Evolutionary conservation across 2,113 vertebrate species (phyloP).

Genomic region (Coreoperca whiteheadi): DNA sequence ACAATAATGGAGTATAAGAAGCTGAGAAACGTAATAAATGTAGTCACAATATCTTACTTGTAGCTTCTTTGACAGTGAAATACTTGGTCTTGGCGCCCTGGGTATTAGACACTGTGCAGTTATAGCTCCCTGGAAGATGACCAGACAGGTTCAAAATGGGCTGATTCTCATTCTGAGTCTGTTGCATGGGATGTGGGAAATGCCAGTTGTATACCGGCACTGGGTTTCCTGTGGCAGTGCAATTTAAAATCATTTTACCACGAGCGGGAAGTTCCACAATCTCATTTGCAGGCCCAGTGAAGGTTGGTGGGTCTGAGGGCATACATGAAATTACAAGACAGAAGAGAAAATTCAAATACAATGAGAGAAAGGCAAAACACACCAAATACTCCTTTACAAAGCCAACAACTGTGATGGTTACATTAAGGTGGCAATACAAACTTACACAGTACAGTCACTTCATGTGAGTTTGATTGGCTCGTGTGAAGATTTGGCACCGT

Average conservation of each 20-base stretch:
- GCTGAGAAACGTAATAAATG: background rate
- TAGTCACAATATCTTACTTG: slow-evolving; percentile 53
- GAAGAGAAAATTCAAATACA: background rate
- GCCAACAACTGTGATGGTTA: background rate
- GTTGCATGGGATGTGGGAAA: background rate
- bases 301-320: slow-evolving; percentile 75
- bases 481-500: fast-evolving
- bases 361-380: background rate
- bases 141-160: slow-evolving; percentile 11
- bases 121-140: slow-evolving; percentile 67
- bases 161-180: background rate
- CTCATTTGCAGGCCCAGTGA: slow-evolving; percentile 30
- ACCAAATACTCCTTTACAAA: background rate
- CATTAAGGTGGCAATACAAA: background rate
- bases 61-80: slow-evolving; percentile 59
- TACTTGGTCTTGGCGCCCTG: slow-evolving; percentile 50
- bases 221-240: slow-evolving; percentile 77
- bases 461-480: background rate
- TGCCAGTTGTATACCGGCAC: slow-evolving; percentile 65
- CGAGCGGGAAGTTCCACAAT: slow-evolving; percentile 13
- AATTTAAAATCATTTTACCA: slow-evolving; percentile 54
- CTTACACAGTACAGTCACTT: slow-evolving; percentile 68
- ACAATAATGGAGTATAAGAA: background rate
- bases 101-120: slow-evolving; percentile 64
- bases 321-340: background rate